Evolutionary conservation across 2,113 vertebrate genomes (phyloP), one percentile per base, ranked within the genome.

Genomic region (Hydrolagus affinis): DNA sequence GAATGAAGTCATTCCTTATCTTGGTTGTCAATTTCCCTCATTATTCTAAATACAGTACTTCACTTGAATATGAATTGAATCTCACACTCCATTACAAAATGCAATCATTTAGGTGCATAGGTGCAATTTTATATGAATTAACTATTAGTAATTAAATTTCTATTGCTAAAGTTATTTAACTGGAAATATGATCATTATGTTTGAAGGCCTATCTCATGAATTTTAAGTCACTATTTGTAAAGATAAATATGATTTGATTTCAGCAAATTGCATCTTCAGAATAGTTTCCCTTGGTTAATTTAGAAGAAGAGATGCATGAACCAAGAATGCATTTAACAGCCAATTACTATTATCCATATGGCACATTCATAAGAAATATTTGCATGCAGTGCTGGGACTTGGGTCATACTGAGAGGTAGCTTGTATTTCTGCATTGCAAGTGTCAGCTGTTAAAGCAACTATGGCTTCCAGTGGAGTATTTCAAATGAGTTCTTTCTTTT

Each of bases 361-460:
- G 78, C 62, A 68, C 62, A 83, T 83, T 17, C 23, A 83, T 68
- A 83, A 66, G 64, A 83, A 83, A 83, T 83, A 83, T 83, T 66
- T 23, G 32, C 78, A 83, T 78, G 78, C 78, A 83, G 78, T 32
- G 78, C 78, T 83, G 78, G 25, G 78, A 83, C 60, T 68, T 83
- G 11, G 66, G 64, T 25, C 60, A 11, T 83, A 83, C 78, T 64
- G 25, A 83, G 12, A 62, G 60, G 25, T 83, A 83, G 62, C 78
- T 66, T 64, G 78, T 83, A 62, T 83, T 83, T 83, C 32, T 83
- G 78, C 78, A 83, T 83, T 66, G 78, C 32, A 83, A 83, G 60
- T 83, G 60, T 83, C 78, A 30, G 78, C 62, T 83, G 78, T 62
- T 62, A 83, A 83, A 83, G 78, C 60, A 83, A 83, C 78, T 30